Base-by-base conservation (phyloP, 2,113 vertebrate species). In the Tachysurus fulvidraco region DNA sequence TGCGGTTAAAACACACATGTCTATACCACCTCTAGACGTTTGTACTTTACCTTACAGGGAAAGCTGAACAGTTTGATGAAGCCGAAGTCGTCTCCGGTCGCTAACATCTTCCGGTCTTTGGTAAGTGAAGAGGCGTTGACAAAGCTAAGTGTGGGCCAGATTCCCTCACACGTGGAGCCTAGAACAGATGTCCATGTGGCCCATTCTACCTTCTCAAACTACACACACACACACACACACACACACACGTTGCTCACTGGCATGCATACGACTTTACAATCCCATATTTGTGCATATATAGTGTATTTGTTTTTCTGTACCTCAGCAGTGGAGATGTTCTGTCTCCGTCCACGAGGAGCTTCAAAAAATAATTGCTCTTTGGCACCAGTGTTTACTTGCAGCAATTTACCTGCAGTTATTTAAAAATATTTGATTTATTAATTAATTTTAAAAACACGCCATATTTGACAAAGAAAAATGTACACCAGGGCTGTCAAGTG, bases 331-430 rank as follows among this genome's bases (percentile, higher is more conserved):
- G 95, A 95, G 92, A 97, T 97, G 87, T 95, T 91, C 83, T 97
- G 96, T 79, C 96, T 94, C 90, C 95, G 96, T 90, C 98, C 98
- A 93, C 98, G 95, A 0, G 98, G 98, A 74, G 98, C 98, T 95
- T 99, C 98, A 89, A 98, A 99, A 95, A 99, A 99, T 0, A 99
- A 93, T 86, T 98, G 98, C 91, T 99, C 97, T 95, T 97, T 98
- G 91, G 96, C 96, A 92, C 97, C 97, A 7, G 98, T 97, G 96
- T 99, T 99, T 91, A 99, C 96, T 95, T 99, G 98, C 91, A 99
- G 89, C 90, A 99, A 94, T 91, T 99, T 99, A 86, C 98, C 98
- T 99, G 93, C 55, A 88, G 30, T 57, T 25, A 5, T 52, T 30
- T 74, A 78, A 28, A 92, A 93, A 92, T 21, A 80, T 41, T 2